phyloP scores from a whole-genome alignment of 2,888 invertebrate genomes.

The Papilio elwesi region DNA sequence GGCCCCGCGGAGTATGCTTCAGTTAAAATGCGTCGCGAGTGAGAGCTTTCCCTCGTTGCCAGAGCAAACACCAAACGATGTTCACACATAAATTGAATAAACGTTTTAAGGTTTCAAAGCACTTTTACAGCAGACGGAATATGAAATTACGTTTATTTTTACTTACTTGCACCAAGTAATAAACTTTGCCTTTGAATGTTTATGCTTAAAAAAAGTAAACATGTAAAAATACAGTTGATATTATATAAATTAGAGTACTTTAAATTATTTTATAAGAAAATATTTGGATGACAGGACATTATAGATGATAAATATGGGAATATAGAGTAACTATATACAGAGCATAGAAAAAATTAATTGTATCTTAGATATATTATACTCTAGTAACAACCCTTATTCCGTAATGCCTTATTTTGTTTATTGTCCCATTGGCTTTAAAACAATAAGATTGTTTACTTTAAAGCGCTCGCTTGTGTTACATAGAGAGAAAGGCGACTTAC shows the following conservation, averaged over 20 bases:
- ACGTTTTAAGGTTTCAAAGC: slow-evolving; percentile 14
- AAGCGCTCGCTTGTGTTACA: too few species aligned
- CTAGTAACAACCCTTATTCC: neutral
- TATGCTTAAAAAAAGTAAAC: neutral
- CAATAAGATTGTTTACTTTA: neutral
- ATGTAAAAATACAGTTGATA: neutral
- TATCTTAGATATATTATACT: neutral
- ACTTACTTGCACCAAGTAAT: neutral
- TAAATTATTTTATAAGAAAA: too few species aligned
- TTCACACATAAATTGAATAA: neutral
- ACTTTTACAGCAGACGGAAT: slow-evolving; percentile 9
- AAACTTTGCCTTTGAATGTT: neutral
- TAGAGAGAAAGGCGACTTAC: neutral
- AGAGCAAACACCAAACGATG: slow-evolving; percentile 11
- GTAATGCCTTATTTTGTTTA: neutral
- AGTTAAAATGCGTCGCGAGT: neutral
- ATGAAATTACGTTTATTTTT: slow-evolving; percentile 1
- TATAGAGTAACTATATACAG: too few species aligned
- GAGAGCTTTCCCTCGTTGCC: neutral
- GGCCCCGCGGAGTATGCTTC: neutral
- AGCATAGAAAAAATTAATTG: too few species aligned
- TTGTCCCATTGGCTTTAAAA: neutral
- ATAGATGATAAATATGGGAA: too few species aligned
- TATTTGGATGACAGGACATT: too few species aligned
- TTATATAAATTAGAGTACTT: too few species aligned